Evolutionary conservation across 2,888 invertebrate species (phyloP).

Genomic region (Protodeltote pygarga): DNA sequence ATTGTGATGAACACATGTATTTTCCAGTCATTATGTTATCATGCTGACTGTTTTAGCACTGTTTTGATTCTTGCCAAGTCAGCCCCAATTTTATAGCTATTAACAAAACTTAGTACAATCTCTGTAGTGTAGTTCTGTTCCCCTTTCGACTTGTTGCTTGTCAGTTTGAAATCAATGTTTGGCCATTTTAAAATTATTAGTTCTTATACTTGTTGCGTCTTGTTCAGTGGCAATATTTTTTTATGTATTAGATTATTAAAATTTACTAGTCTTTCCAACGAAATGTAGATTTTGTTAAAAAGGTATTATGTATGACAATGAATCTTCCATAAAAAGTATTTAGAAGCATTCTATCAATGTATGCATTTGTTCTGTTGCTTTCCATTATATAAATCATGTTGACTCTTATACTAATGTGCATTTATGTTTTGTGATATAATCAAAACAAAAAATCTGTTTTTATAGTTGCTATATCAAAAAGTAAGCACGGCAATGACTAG

Average conservation of each 20-base stretch:
- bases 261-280: conserved; percentile 49
- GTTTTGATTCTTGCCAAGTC: conserved; percentile 39
- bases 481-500: conserved; percentile 77
- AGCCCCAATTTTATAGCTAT: neutral
- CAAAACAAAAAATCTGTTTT: conserved; percentile 42
- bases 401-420: conserved; percentile 52
- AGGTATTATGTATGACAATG: conserved; percentile 28
- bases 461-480: conserved; percentile 42
- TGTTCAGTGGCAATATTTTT: conserved; percentile 31
- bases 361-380: conserved; percentile 41
- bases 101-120: conserved; percentile 18
- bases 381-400: conserved; percentile 48
- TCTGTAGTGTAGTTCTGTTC: conserved; percentile 8
- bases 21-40: conserved; percentile 79
- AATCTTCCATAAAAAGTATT: conserved; percentile 24
- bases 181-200: conserved; percentile 30
- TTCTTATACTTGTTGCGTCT: conserved; percentile 24
- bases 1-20: conserved; percentile 76
- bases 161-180: conserved; percentile 17
- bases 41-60: conserved; percentile 32
- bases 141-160: conserved; percentile 7
- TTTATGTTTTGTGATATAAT: conserved; percentile 67
- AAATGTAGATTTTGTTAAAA: conserved; percentile 42
- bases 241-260: conserved; percentile 20
- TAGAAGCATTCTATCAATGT: conserved; percentile 28